A percentile compares a stretch with the other conserved stretches of the same genome.
Conservation (phyloP, 2,888 invertebrate genomes). For the Cheilosia grossa region DNA sequence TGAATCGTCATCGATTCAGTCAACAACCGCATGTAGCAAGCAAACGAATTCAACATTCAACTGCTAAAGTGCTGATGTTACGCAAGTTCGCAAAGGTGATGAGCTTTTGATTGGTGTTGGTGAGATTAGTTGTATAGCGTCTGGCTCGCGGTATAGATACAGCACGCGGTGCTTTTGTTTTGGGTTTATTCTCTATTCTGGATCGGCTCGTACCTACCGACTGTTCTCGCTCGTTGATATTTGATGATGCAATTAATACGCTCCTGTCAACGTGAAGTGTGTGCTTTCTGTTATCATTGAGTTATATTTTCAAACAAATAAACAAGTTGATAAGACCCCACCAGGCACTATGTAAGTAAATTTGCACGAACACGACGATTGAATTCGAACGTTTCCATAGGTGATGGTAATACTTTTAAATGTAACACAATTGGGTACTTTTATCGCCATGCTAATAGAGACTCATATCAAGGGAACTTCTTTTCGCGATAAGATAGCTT, state of each 20-base stretch:
- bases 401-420: slow-evolving; percentile 20
- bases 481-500: slow-evolving; percentile 18
- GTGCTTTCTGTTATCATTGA: slow-evolving; percentile 21
- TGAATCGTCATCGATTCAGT: not conserved
- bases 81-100: slow-evolving; percentile 14
- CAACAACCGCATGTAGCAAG: not conserved
- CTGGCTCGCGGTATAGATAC: slow-evolving; percentile 29
- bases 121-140: slow-evolving; percentile 57
- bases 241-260: slow-evolving; percentile 30
- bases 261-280: slow-evolving; percentile 25
- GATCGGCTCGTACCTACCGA: slow-evolving; percentile 10
- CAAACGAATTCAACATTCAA: not conserved
- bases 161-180: slow-evolving; percentile 35
- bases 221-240: slow-evolving; percentile 15
- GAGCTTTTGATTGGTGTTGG: slow-evolving; percentile 42
- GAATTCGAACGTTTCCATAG: slow-evolving; percentile 17
- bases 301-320: slow-evolving; percentile 1
- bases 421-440: not conserved
- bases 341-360: slow-evolving; percentile 4
- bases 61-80: slow-evolving; percentile 6
- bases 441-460: slow-evolving; percentile 12
- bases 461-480: slow-evolving; percentile 1
- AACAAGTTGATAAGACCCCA: slow-evolving; percentile 28
- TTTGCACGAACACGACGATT: not conserved
- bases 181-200: slow-evolving; percentile 2